Evolutionary conservation across 23 tunicate genomes (phyloP).

Genomic region (Trididemnum clinides): DNA sequence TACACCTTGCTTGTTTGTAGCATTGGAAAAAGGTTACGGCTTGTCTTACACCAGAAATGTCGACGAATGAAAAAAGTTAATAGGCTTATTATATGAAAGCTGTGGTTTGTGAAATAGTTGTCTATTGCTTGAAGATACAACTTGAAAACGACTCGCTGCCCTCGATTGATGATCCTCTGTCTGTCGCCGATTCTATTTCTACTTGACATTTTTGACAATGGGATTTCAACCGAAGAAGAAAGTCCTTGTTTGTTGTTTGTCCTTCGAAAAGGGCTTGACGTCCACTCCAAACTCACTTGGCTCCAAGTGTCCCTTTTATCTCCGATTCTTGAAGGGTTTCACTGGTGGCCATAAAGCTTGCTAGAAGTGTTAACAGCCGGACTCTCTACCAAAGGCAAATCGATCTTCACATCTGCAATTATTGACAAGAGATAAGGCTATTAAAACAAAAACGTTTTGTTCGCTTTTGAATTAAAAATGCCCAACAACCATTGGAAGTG

Average conservation of each 20-base stretch:
- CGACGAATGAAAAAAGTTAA: no score
- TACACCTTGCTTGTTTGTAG: no score
- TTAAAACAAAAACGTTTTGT: neutral
- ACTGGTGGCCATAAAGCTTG: constrained; percentile 11
- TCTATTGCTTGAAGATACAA: neutral
- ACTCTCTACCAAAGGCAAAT: neutral
- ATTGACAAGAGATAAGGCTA: neutral
- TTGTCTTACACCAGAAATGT: no score
- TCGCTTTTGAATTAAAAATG: no score
- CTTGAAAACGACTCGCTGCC: constrained; percentile 24
- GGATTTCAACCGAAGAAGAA: neutral
- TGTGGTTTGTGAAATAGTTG: no score
- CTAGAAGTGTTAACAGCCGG: neutral
- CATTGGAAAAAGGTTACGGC: no score
- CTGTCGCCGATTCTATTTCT: constrained; percentile 6
- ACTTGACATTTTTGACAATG: neutral
- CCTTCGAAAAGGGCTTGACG: constrained; percentile 27
- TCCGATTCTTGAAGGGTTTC: neutral
- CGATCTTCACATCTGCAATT: neutral
- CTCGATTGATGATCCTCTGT: constrained; percentile 45
- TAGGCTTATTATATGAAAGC: no score
- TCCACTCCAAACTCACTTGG: neutral
- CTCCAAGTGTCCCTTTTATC: constrained; percentile 7
- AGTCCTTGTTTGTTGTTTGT: constrained; percentile 44
- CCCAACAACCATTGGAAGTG: no score